Conservation (phyloP, 37 sponge, comb jelly and placozoan genomes). For the Hormiphora californensis region DNA sequence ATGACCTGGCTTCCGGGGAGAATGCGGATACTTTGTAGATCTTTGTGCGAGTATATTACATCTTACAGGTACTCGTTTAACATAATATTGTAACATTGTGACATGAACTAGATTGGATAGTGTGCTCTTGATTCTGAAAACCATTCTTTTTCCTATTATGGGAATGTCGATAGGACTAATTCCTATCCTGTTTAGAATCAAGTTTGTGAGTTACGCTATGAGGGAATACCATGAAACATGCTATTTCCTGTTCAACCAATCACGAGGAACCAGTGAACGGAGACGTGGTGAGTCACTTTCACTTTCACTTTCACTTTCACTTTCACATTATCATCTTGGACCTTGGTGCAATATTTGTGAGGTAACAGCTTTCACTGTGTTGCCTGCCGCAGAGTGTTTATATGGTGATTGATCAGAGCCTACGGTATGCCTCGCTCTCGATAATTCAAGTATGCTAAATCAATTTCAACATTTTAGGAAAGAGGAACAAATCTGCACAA, state of each 20-base stretch:
- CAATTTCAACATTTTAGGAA: not conserved
- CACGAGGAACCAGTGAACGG: not conserved
- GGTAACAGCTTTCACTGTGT: not conserved
- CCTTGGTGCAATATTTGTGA: not conserved
- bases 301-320: too few species aligned
- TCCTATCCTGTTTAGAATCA: not conserved
- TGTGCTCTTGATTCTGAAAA: too few species aligned
- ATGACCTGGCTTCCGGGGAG: too few species aligned
- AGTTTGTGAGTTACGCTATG: conserved; percentile 40
- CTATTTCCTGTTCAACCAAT: conserved; percentile 21
- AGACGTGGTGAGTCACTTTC: not conserved
- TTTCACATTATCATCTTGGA: too few species aligned
- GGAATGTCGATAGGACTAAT: too few species aligned
- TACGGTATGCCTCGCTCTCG: not conserved
- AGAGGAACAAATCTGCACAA: not conserved
- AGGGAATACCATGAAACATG: conserved; percentile 34
- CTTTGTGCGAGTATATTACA: too few species aligned
- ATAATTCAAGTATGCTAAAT: too few species aligned
- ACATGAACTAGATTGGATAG: too few species aligned
- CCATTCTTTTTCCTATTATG: too few species aligned
- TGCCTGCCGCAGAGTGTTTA: not conserved
- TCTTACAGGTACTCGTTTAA: too few species aligned
- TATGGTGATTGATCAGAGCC: not conserved
- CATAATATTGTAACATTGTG: too few species aligned
- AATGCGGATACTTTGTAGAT: too few species aligned